Evolutionary conservation across 2,113 vertebrate species (phyloP).

Genomic region (Myxocyprinus asiaticus): DNA sequence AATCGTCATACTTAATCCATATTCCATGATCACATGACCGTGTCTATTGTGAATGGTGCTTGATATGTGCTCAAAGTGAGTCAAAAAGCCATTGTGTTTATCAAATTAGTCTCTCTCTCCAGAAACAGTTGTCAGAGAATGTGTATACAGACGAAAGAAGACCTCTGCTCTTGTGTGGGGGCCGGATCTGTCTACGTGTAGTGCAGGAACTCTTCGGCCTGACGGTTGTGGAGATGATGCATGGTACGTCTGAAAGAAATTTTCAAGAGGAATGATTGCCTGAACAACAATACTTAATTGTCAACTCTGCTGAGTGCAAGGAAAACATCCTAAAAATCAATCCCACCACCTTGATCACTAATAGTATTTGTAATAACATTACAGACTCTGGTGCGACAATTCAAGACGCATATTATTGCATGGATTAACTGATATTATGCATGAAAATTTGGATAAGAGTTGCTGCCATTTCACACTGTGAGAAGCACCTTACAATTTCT

Average conservation of each 20-base stretch:
- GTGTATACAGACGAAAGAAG: slow-evolving; percentile 81
- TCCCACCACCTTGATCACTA: neutral
- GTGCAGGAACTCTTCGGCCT: slow-evolving; percentile 87
- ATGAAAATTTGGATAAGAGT: neutral
- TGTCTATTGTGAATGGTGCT: neutral
- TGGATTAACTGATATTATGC: neutral
- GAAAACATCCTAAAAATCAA: neutral
- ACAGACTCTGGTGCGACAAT: neutral
- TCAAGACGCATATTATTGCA: neutral
- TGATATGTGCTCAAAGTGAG: neutral
- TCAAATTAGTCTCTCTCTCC: neutral
- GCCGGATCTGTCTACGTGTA: slow-evolving; percentile 79
- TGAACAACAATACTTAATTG: too few relatives aligned
- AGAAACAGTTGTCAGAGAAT: slow-evolving; percentile 82
- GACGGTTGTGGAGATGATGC: slow-evolving; percentile 87
- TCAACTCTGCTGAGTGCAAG: neutral
- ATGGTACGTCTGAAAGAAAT: slow-evolving; percentile 75
- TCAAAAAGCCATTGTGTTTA: neutral
- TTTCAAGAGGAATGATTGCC: too few relatives aligned
- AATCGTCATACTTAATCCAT: neutral
- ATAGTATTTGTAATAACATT: neutral
- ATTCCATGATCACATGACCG: neutral
- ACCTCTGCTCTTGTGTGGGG: slow-evolving; percentile 84
- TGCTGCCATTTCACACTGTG: too few relatives aligned
- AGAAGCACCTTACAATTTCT: too few relatives aligned